Evolutionary conservation across 2,113 vertebrate species (phyloP).

Genomic region (Monarcha castaneiventris): DNA sequence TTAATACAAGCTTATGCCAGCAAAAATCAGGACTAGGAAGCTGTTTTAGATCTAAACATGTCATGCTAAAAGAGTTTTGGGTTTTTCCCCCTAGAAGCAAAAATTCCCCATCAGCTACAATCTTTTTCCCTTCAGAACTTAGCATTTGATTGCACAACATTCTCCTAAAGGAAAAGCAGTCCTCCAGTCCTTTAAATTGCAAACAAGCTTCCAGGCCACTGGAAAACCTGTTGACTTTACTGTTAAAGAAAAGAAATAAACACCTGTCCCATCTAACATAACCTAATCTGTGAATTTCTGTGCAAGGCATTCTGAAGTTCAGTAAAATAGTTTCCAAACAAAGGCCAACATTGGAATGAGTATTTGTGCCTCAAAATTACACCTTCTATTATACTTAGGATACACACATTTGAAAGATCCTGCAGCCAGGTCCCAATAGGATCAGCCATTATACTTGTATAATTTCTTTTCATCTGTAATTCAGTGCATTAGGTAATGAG

Average conservation of each 20-base stretch:
- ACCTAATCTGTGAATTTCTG: background rate
- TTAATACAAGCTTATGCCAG: background rate
- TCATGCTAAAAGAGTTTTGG: background rate
- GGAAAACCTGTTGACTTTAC: background rate
- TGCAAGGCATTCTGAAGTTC: background rate
- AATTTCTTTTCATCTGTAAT: constrained; percentile 20
- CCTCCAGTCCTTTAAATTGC: background rate
- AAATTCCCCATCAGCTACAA: background rate
- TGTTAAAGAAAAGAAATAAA: background rate
- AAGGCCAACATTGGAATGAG: background rate
- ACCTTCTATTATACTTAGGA: background rate
- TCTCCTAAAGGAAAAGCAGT: background rate
- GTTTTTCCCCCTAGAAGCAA: background rate
- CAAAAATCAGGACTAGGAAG: background rate
- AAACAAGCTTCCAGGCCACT: background rate
- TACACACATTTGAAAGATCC: background rate
- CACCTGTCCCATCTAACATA: background rate
- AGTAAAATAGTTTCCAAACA: background rate
- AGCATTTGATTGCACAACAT: background rate
- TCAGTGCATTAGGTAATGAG: constrained; percentile 36
- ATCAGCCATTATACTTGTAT: background rate
- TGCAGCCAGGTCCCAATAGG: background rate
- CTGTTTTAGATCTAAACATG: background rate
- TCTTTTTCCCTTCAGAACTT: background rate
- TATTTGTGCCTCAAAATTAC: background rate